These are phyloP conservation scores for Amiota minor DNA, from an alignment of 2,888 invertebrate species.

Conservation along the genomic window DNA sequence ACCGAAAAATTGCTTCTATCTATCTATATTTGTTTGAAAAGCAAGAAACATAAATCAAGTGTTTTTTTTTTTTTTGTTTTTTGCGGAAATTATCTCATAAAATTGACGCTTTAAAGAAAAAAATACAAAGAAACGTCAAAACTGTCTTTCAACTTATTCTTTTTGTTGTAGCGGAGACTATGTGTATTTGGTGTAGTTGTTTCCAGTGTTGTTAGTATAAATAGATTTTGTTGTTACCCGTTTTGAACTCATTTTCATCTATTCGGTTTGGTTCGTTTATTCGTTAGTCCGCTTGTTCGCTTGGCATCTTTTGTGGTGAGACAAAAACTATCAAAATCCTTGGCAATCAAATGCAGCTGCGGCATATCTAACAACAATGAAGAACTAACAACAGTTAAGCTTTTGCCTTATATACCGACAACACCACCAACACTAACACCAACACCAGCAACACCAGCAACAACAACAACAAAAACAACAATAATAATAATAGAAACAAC, in stretches of 20 bases:
- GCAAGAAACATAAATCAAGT: too few species aligned
- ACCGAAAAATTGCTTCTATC: too few species aligned
- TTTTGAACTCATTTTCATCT: constrained; percentile 15
- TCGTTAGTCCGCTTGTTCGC: background rate
- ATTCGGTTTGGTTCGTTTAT: constrained; percentile 36
- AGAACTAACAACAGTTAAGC: background rate
- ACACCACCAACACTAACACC: constrained; percentile 24
- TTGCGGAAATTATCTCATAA: too few species aligned
- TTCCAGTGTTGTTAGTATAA: constrained; percentile 2
- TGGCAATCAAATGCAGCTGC: constrained; percentile 44
- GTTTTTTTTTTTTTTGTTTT: too few species aligned
- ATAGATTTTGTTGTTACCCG: constrained; percentile 12
- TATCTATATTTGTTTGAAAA: too few species aligned
- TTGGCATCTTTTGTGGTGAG: constrained; percentile 38
- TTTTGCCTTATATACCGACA: constrained; percentile 1
- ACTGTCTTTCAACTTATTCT: too few species aligned
- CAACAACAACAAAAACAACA: constrained; percentile 18
- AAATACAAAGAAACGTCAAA: too few species aligned
- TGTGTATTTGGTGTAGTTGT: constrained; percentile 19
- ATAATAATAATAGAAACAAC: constrained; percentile 12
- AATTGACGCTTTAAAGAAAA: too few species aligned
- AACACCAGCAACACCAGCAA: constrained; percentile 23
- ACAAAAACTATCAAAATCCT: constrained; percentile 39
- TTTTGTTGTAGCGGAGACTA: too few species aligned
- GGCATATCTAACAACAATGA: background rate